Conservation (phyloP, 2,888 invertebrate genomes). For the Eilema sororculum region DNA sequence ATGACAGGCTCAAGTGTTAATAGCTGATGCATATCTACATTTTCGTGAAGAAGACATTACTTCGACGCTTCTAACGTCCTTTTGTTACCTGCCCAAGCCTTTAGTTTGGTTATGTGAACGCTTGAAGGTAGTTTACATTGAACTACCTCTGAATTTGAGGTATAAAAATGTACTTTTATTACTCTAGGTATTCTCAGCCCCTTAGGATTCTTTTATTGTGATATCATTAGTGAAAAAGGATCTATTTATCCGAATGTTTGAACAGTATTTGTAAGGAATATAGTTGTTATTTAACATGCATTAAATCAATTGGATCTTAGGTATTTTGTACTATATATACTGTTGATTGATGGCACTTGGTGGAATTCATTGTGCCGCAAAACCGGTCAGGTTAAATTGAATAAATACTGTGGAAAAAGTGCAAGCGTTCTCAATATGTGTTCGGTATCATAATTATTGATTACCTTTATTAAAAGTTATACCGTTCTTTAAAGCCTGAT, state of each 20-base stretch:
- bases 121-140: slow-evolving; percentile 18
- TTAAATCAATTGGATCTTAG: no score
- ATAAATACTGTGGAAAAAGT: no score
- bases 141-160: slow-evolving; percentile 7
- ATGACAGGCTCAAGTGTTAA: slow-evolving; percentile 60
- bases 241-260: not conserved
- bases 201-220: not conserved
- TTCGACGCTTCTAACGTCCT: slow-evolving; percentile 43
- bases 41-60: slow-evolving; percentile 62
- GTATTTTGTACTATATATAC: no score
- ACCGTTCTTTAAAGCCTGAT: no score
- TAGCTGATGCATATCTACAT: slow-evolving; percentile 69
- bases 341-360: no score
- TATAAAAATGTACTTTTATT: not conserved
- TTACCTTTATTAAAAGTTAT: no score
- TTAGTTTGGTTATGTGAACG: slow-evolving; percentile 39
- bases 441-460: no score
- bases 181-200: not conserved
- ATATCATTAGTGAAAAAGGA: not conserved
- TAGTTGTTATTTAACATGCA: no score
- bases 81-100: slow-evolving; percentile 51
- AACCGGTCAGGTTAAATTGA: no score
- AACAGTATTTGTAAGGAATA: not conserved
- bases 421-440: no score
- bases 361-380: no score